Evolutionary conservation across 2,888 invertebrate genomes (phyloP).

Genomic region (Xanthia icteritia): DNA sequence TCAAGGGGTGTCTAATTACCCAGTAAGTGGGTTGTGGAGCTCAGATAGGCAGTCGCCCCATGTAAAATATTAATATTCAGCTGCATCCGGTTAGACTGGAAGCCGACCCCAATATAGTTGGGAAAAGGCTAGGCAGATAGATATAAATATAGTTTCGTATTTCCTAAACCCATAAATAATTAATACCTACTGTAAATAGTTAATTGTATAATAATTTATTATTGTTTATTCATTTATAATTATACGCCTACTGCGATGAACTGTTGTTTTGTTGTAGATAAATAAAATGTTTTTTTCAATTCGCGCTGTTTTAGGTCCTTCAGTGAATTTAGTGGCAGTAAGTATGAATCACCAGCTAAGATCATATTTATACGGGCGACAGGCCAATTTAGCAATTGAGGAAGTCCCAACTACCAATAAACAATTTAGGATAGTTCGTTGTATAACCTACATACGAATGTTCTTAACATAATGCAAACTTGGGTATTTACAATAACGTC

Average conservation of each 20-base stretch:
- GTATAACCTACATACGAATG: constrained; percentile 59
- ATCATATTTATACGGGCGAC: constrained; percentile 81
- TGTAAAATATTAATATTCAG: too few relatives aligned
- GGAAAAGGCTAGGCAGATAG: too few relatives aligned
- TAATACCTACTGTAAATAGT: not conserved
- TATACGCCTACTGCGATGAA: not conserved
- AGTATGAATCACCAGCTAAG: constrained; percentile 77
- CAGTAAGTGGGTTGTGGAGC: too few relatives aligned
- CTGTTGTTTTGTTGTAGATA: not conserved
- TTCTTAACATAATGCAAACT: constrained; percentile 25
- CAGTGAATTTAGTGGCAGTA: constrained; percentile 48
- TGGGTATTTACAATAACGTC: not conserved
- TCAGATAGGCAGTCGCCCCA: too few relatives aligned
- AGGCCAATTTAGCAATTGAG: constrained; percentile 86
- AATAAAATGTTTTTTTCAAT: not conserved
- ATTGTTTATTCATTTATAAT: not conserved
- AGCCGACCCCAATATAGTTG: too few relatives aligned
- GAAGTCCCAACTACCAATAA: constrained; percentile 85
- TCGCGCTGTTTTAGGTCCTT: constrained; percentile 42
- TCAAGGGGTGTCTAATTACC: too few relatives aligned
- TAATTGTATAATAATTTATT: too few relatives aligned
- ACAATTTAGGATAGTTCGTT: constrained; percentile 78
- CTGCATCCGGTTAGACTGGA: too few relatives aligned
- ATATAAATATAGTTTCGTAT: too few relatives aligned
- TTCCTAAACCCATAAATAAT: too few relatives aligned